Evolutionary conservation across 1,140 invertebrate species (phyloP), one percentile per base, ranked within the genome.

Genomic region (Cydia pomonella): DNA sequence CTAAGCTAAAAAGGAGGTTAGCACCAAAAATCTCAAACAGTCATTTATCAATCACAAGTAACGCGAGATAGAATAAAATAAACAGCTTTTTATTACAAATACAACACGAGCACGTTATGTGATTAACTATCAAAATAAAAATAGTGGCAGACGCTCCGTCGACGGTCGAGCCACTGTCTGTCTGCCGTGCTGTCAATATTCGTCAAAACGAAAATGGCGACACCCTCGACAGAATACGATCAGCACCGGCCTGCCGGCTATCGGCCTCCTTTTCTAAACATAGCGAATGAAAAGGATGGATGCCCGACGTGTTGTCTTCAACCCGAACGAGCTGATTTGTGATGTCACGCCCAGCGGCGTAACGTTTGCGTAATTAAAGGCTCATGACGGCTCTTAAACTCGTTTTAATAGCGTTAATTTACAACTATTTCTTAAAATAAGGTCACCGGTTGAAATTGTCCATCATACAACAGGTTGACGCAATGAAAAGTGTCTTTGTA

Each of bases 161-260:
- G 88, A 87, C 87, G 82, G 79, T 86, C 89, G 90, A 87, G 87
- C 86, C 87, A 83, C 90, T 92, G 90, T 92, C 91, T 93, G 89
- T 92, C 90, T 92, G 89, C 87, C 84, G 83, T 90, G 89, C 90
- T 93, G 91, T 93, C 91, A 93, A 93, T 93, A 93, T 93, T 93
- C 91, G 90, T 93, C 91, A 93, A 93, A 93, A 93, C 83, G 91
- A 93, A 93, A 93, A 93, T 93, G 91, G 91, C 91, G 91, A 93
- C 91, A 93, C 89, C 88, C 90, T 91, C 91, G 88, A 88, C 89
- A 86, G 89, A 88, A 89, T 88, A 90, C 89, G 90, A 88, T 90
- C 89, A 90, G 82, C 85, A 82, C 82, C 82, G 83, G 86, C 85
- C 85, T 84, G 87, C 81, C 84, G 76, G 78, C 77, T 83, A 74